Conservation (phyloP, 1,140 invertebrate genomes). For the Polypedilum vanderplanki region DNA sequence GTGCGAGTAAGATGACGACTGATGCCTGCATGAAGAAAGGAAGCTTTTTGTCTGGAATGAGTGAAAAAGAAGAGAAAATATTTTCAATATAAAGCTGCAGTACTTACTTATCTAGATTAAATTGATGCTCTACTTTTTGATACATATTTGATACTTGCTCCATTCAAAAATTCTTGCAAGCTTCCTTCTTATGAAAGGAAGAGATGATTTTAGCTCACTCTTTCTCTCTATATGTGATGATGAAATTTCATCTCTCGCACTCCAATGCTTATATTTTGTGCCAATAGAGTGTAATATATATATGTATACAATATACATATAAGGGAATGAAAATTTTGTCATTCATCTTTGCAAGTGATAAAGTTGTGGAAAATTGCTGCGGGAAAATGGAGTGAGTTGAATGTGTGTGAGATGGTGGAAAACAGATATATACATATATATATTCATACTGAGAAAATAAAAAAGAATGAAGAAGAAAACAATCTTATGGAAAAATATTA, state of each 20-base stretch:
- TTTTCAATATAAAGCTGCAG: slow-evolving; percentile 16
- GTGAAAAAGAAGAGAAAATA: background rate
- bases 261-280: background rate
- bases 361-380: slow-evolving; percentile 17
- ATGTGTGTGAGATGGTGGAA: background rate
- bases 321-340: background rate
- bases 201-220: background rate
- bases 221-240: background rate
- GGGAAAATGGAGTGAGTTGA: background rate
- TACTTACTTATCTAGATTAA: slow-evolving; percentile 28
- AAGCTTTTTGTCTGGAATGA: background rate
- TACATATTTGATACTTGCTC: slow-evolving; percentile 16
- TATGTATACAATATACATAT: background rate
- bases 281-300: background rate
- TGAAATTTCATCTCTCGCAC: background rate
- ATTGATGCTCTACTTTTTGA: slow-evolving; percentile 24
- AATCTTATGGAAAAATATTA: too few relatives aligned
- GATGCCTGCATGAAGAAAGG: too few relatives aligned
- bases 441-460: too few relatives aligned
- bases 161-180: background rate
- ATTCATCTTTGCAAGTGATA: background rate
- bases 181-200: background rate
- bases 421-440: too few relatives aligned
- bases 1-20: background rate
- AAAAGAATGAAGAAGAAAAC: too few relatives aligned